phyloP scores from a whole-genome alignment of 2,113 vertebrate species.

The Rattus rattus region DNA sequence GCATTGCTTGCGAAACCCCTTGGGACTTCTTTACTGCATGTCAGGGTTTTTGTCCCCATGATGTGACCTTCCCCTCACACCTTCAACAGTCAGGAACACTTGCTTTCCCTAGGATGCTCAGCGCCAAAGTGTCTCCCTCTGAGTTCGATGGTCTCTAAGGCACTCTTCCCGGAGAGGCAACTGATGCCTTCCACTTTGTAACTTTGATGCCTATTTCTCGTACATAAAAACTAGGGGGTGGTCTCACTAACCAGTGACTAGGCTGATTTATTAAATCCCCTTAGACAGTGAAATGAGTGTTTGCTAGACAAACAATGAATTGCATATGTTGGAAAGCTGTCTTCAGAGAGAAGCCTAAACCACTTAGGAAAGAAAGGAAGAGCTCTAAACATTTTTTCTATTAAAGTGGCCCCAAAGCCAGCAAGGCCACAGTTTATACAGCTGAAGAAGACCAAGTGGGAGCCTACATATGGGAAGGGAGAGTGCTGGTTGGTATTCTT shows the following conservation, averaged over 20 bases:
- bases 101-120: background rate
- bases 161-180: background rate
- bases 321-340: slow-evolving; percentile 68
- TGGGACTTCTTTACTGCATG: slow-evolving; percentile 27
- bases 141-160: slow-evolving; percentile 5
- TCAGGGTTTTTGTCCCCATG: background rate
- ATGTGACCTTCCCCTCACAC: background rate
- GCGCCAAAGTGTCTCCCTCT: background rate
- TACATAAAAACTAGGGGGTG: slow-evolving; percentile 46
- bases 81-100: background rate
- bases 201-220: slow-evolving; percentile 20
- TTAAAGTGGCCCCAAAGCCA: slow-evolving; percentile 78
- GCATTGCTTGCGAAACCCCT: background rate
- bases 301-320: slow-evolving; percentile 68
- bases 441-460: slow-evolving; percentile 50
- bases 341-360: slow-evolving; percentile 60
- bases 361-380: slow-evolving; percentile 64
- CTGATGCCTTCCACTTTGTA: background rate
- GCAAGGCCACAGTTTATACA: slow-evolving; percentile 64
- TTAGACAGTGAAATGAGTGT: slow-evolving; percentile 52
- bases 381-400: slow-evolving; percentile 68
- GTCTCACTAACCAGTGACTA: background rate
- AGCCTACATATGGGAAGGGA: slow-evolving; percentile 40
- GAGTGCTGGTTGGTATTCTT: slow-evolving; percentile 73
- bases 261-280: slow-evolving; percentile 47